These are phyloP conservation scores for Charaxes varanes DNA, from an alignment of 1,140 invertebrate genomes.

Conservation along the genomic window DNA sequence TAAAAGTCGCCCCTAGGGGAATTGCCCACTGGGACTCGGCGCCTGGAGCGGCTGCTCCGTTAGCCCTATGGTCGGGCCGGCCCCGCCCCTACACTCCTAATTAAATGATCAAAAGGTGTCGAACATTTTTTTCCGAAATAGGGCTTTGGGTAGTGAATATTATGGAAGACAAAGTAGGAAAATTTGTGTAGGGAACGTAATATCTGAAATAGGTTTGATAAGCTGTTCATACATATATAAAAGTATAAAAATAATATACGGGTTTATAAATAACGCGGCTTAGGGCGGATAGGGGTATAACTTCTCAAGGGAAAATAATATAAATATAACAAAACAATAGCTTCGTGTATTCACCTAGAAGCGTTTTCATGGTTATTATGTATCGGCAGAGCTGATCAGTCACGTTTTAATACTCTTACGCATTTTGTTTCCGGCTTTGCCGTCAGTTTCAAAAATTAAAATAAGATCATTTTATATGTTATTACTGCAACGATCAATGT, in stretches of 20 bases:
- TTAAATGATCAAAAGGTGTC: too few relatives aligned
- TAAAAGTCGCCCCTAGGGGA: too few relatives aligned
- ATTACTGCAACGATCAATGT: too few relatives aligned
- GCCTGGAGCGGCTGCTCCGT: too few relatives aligned
- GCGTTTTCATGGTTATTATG: constrained; percentile 52
- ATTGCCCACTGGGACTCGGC: too few relatives aligned
- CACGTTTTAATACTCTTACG: too few relatives aligned
- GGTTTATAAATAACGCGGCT: constrained; percentile 61
- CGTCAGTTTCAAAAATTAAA: too few relatives aligned
- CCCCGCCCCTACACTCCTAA: too few relatives aligned
- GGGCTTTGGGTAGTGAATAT: constrained; percentile 40
- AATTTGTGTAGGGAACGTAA: constrained; percentile 47
- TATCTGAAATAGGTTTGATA: constrained; percentile 46
- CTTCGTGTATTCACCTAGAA: constrained; percentile 66
- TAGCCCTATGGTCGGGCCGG: too few relatives aligned
- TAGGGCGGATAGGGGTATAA: constrained; percentile 58
- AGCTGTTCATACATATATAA: constrained; percentile 52
- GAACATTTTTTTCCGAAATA: too few relatives aligned
- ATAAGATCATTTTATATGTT: too few relatives aligned
- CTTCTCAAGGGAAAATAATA: constrained; percentile 49
- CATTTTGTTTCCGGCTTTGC: too few relatives aligned
- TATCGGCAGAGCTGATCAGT: constrained; percentile 47
- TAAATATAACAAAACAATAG: constrained; percentile 62
- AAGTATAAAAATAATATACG: constrained; percentile 55
- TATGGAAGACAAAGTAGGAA: constrained; percentile 37